phyloP scores from a whole-genome alignment of 2,888 invertebrate genomes.

The Tryphoninae sp. region DNA sequence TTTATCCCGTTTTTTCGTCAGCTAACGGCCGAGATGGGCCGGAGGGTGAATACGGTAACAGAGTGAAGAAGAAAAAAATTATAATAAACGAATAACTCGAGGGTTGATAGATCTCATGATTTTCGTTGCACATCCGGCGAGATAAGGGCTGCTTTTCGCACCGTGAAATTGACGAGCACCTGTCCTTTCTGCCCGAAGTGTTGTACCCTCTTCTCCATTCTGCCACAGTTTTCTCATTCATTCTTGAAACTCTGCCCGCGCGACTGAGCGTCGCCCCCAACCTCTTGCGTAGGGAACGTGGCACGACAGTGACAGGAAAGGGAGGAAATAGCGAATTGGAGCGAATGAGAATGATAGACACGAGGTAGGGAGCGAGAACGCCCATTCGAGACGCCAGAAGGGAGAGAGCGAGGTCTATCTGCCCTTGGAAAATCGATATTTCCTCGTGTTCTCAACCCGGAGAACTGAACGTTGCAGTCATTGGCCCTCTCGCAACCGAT shows the following conservation, averaged over 20 bases:
- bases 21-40: too few relatives aligned
- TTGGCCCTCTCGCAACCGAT: slow-evolving; percentile 14
- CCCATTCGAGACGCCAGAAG: slow-evolving; percentile 23
- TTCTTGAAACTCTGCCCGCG: slow-evolving; percentile 31
- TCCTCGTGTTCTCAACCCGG: slow-evolving; percentile 30
- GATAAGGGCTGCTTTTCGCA: slow-evolving; percentile 4
- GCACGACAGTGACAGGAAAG: slow-evolving; percentile 67
- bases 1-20: too few relatives aligned
- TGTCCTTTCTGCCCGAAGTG: slow-evolving; percentile 50
- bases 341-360: slow-evolving; percentile 73
- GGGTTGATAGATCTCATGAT: slow-evolving; percentile 19
- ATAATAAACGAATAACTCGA: background rate
- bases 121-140: slow-evolving; percentile 5
- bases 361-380: slow-evolving; percentile 28
- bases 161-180: slow-evolving; percentile 56
- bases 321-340: slow-evolving; percentile 74
- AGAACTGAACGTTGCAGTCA: slow-evolving; percentile 30
- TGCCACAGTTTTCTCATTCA: slow-evolving; percentile 56
- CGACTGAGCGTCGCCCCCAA: slow-evolving; percentile 38
- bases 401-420: slow-evolving; percentile 18
- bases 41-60: too few relatives aligned
- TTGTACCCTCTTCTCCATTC: slow-evolving; percentile 60
- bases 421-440: slow-evolving; percentile 75
- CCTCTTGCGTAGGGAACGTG: slow-evolving; percentile 49
- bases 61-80: background rate